Evolutionary conservation across 92 coral and sea anemone species (phyloP).

Genomic region (Siderastrea radians): DNA sequence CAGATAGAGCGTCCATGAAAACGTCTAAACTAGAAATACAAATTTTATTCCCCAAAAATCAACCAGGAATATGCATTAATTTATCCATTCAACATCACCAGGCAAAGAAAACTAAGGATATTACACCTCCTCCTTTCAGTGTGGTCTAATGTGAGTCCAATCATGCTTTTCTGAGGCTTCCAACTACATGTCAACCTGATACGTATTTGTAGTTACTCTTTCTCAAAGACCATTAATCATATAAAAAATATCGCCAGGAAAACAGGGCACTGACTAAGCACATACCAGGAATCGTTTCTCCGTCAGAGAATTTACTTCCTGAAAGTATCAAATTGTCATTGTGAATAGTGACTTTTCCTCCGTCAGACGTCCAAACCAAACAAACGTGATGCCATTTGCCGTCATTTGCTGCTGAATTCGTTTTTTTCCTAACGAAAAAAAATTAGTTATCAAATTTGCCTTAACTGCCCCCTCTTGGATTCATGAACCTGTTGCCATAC

Average conservation of each 20-base stretch:
- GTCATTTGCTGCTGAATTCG: conserved; percentile 29
- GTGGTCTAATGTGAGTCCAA: too few species aligned
- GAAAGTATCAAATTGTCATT: not conserved
- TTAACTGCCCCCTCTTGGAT: not conserved
- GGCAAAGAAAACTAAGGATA: too few species aligned
- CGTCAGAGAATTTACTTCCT: conserved; percentile 20
- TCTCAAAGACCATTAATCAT: not conserved
- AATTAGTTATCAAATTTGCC: not conserved
- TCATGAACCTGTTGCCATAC: not conserved
- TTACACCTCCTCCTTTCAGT: too few species aligned
- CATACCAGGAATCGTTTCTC: conserved; percentile 58
- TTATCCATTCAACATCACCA: too few species aligned
- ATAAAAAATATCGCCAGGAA: not conserved
- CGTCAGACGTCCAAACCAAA: conserved; percentile 29
- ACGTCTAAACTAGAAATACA: too few species aligned
- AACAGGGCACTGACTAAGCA: not conserved
- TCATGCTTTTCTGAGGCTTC: too few species aligned
- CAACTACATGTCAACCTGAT: too few species aligned
- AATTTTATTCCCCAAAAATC: too few species aligned
- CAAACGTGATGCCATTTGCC: conserved; percentile 64
- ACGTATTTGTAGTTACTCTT: not conserved
- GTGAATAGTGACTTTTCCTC: conserved; percentile 2
- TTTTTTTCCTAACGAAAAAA: conserved; percentile 1
- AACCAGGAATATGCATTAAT: too few species aligned
- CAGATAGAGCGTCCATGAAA: too few species aligned